Base-by-base conservation (phyloP, 2,113 vertebrate genomes). In the Hemiscyllium ocellatum region DNA sequence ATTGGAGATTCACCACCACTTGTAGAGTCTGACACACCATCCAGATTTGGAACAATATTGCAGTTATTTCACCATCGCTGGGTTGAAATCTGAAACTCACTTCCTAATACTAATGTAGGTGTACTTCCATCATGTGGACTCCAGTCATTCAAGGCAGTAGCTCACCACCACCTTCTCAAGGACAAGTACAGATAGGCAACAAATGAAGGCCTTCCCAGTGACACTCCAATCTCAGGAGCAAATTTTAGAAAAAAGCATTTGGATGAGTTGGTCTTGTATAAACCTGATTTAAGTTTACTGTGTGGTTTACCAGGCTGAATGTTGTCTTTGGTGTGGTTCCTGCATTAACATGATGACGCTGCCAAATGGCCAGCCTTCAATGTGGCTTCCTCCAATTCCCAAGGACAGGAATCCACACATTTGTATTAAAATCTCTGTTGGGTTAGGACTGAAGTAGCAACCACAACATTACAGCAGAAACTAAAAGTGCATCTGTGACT, bases 351-450 rank as follows among this genome's bases (percentile, higher is more conserved):
- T 17, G 52, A 29, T 65, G 52, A 90, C 3, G 50, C 50, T 90
- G 87, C 52, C 52, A 90, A 61, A 50, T 86, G 85, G 50, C 47
- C 85, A 87, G 85, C 61, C 33, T 93, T 65, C 20, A 33, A 65
- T n/a, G 33, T 93, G 89, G 89, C 89, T 93, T 93, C 89, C 89
- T 93, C 89, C 89, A 61, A 93, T 66, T 93, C 61, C 22, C 33
- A 93, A 93, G 66, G 65, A 68, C 89, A 37, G 37, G 80, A 83
- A 83, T 83, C 78, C 17, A 83, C 13, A 42, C 4, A 66, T 68
- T 93, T 66, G 66, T 93, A 61, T 89, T 89, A 56, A 89, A 56
- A 33, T 50, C 52, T 89, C 86, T 56, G 29, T 89, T 15, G 52
- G 15, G 13, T 56, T 89, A 52, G 29, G 26, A 61, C 52, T 61